Evolutionary conservation across 1,140 invertebrate genomes (phyloP), one percentile per base, ranked within the genome.

Genomic region (Ditylenchus dipsaci): DNA sequence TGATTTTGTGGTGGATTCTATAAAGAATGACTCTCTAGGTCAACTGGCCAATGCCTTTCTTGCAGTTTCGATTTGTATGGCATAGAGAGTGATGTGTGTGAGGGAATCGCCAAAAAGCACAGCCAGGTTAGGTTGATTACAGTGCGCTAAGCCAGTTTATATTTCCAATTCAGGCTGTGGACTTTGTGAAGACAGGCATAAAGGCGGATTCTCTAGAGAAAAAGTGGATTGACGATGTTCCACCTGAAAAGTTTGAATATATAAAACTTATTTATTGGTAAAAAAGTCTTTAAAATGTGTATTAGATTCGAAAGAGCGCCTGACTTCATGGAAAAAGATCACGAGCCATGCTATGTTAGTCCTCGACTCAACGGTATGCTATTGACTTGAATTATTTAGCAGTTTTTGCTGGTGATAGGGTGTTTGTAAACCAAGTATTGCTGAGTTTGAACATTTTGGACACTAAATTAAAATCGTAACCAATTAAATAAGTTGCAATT

Each of bases 11-110:
- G 72, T 72, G 1, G 62, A 77, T 0, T 83, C 77, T 47, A 73
- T 83, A 15, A 63, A 67, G 9, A 68, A 80, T 27, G 83, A 84
- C 58, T 78, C 76, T 33, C 71, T 84, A 57, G 82, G 82, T 7
- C 61, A 65, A 0, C 68, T 84, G 21, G 78, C 81, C 1, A 76
- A 69, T 65, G 63, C 78, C 8, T 76, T 81, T 74, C 66, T 83
- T 43, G 78, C 69, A 0, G 72, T 53, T 26, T 78, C 83, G 82
- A 83, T 67, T 47, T 73, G 15, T 78, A 68, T 30, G 76, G 76
- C 8, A 70, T 84, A 45, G 49, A 65, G 38, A n/a, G 49, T 30
- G 21, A 74, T 13, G 62, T 69, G 15, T 83, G 83, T 59, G 13
- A 69, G 7, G 23, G 26, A 19, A 67, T 84, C 27, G 81, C 79